Evolutionary conservation across 2,797 vertebrate genomes (phyloP), one percentile per base, ranked within the genome.

Genomic region (Denticeps clupeoides): DNA sequence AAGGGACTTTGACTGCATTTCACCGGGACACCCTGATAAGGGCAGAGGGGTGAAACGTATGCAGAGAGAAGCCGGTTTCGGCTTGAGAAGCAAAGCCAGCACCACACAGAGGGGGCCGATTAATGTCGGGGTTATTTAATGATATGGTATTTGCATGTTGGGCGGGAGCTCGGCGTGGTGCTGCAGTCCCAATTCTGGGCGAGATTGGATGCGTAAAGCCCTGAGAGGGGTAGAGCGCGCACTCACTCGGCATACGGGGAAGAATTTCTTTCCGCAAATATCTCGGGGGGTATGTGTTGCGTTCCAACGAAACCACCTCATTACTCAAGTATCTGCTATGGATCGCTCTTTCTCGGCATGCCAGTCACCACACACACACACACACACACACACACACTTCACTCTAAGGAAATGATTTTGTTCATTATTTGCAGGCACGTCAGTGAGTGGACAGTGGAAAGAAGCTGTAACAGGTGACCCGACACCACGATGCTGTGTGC

Each of bases 261-360:
- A 78, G 70, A 75, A 78, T 74, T 68, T 77, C 63, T 72, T 73
- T 72, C 63, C 56, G 65, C 79, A 82, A 79, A 81, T 79, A 81
- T 79, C 72, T 60, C 68, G 76, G 77, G 72, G 75, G n/a, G n/a
- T 85, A 82, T 77, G 76, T 69, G 69, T 73, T 71, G 65, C 59
- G 70, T 75, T 78, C 70, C 73, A 76, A 64, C 41, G 70, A 79
- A 82, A 71, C 67, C 72, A 76, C 73, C 77, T 82, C 71, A 78
- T 79, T 71, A 71, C 71, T 74, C 62, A 78, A 75, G 77, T 82
- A 83, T 83, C 79, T 83, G 81, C 77, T 69, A 73, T 51, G 60
- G 64, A 79, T 78, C 67, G 64, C 56, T 63, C 53, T 66, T 19
- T 19, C 63, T 37, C 24, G 55, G 58, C 42, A 45, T 61, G 46